Percentiles rank a stretch among this genome's conserved stretches.
phyloP scores from a whole-genome alignment of 2,797 vertebrate species.

The Ptychadena robeensis region DNA sequence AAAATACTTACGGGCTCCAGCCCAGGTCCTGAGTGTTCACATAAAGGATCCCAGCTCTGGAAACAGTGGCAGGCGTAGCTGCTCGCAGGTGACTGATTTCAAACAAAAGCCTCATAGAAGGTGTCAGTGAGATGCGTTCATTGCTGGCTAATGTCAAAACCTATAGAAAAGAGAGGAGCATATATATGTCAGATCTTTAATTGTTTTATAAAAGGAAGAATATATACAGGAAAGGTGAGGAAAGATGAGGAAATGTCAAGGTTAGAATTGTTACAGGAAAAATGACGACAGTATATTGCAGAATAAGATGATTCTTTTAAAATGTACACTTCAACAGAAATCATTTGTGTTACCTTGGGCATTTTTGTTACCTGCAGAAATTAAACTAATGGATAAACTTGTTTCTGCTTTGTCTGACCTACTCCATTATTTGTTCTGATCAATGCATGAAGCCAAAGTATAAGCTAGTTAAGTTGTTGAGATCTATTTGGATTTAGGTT shows the following conservation, averaged over 20 bases:
- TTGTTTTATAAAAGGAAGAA: not conserved
- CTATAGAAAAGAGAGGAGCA: slow-evolving; percentile 58
- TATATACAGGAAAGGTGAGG: not conserved
- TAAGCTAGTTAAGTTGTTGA: too few species aligned
- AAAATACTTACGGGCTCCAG: slow-evolving; percentile 80
- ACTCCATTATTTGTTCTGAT: too few species aligned
- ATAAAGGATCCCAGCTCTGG: slow-evolving; percentile 77
- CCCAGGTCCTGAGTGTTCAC: slow-evolving; percentile 81
- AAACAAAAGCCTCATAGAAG: slow-evolving; percentile 80
- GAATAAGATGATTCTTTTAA: not conserved
- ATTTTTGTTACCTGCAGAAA: too few species aligned
- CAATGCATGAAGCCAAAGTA: too few species aligned
- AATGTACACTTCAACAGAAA: too few species aligned
- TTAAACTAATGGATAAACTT: too few species aligned
- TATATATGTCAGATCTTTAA: not conserved
- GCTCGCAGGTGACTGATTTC: slow-evolving; percentile 80
- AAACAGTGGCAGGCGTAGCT: slow-evolving; percentile 78
- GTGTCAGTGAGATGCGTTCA: slow-evolving; percentile 76
- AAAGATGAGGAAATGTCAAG: not conserved
- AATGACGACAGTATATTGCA: not conserved
- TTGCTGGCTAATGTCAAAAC: slow-evolving; percentile 81
- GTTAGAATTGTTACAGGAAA: not conserved
- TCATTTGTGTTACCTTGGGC: too few species aligned
- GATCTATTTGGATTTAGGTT: too few species aligned
- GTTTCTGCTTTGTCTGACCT: too few species aligned